Evolutionary conservation across 2,888 invertebrate species (phyloP).

Genomic region (Gerris lacustris): DNA sequence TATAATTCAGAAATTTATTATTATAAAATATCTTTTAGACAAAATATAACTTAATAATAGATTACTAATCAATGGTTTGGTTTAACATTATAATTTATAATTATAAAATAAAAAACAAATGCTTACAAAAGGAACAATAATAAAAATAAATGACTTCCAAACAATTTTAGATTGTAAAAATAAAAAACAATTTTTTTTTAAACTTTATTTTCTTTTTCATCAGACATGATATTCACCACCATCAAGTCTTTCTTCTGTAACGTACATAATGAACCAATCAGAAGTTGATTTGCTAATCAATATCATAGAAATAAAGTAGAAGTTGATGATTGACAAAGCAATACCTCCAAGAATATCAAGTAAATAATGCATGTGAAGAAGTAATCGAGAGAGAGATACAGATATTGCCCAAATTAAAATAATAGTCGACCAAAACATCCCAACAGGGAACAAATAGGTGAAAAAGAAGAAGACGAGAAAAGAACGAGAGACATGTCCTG

Average conservation of each 20-base stretch:
- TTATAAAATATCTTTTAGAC: too few species aligned
- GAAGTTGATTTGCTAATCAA: constrained; percentile 58
- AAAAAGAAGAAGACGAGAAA: constrained; percentile 64
- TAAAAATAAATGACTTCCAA: too few species aligned
- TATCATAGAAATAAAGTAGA: constrained; percentile 48
- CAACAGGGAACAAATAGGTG: constrained; percentile 48
- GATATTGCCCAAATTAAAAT: constrained; percentile 52
- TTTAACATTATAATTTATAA: too few species aligned
- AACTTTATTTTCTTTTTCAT: too few species aligned
- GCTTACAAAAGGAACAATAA: too few species aligned
- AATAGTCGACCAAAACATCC: constrained; percentile 16
- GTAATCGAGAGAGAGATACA: constrained; percentile 64
- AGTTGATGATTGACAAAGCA: constrained; percentile 58
- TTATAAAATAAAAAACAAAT: too few species aligned
- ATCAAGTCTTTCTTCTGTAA: constrained; percentile 42
- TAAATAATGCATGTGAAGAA: constrained; percentile 75
- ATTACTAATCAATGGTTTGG: too few species aligned
- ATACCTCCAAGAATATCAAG: constrained; percentile 70
- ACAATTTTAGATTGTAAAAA: too few species aligned
- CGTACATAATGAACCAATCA: constrained; percentile 41
- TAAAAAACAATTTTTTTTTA: too few species aligned
- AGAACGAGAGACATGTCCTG: constrained; percentile 72
- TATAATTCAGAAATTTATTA: too few species aligned
- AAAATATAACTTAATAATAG: too few species aligned
- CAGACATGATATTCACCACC: constrained; percentile 9